Base-by-base conservation (phyloP, 2,888 invertebrate species). In the Agelastica alni region DNA sequence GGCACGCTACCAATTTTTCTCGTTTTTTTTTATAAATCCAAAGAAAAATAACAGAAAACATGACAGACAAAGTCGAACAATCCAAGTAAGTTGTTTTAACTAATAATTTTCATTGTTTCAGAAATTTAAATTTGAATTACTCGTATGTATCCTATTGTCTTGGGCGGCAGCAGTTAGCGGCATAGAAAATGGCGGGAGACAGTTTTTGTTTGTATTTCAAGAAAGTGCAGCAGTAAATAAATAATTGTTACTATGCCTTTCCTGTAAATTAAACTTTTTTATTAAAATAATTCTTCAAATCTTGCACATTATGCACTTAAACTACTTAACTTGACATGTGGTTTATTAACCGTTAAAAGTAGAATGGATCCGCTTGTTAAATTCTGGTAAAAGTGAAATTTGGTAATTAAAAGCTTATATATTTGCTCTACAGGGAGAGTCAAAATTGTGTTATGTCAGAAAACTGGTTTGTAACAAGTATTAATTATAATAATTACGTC, bases 41-140 rank as follows among this genome's bases (percentile, higher is more conserved):
- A 30, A 14, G 41, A 41, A 18, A 41, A 41, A 37, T 20, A 41
- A 16, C 49, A 32, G 4, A 30, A 49, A 49, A 41, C 5, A 49
- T 49, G 49, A 49, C 41, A 12, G 49, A 49, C 26, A 49, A 49
- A 41, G 31, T 41, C 30, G 49, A 49, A 42, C 10, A 41, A 42
- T 7, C 32, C 17, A 49, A 32, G 49, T 49, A 14, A 49, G 49
- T 49, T 7, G 2, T 39, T 39, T 1, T 20, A 10, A 7, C 17
- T 20, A 20, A 20, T 39, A 39, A 39, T 39, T 39, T 39, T 18
- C 12, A 12, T 18, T 20, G 7, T 34, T 34, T n/a, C 12, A 12
- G 10, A 20, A 18, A 39, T 20, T 7, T 18, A 39, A 17, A 10
- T 18, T 4, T 20, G 7, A 7, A 6, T 18, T 20, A 26, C 7